Percentiles rank a stretch among this genome's conserved stretches.
Evolutionary conservation across 2,797 vertebrate species (phyloP).

Genomic region (Lutjanus argentimaculatus): DNA sequence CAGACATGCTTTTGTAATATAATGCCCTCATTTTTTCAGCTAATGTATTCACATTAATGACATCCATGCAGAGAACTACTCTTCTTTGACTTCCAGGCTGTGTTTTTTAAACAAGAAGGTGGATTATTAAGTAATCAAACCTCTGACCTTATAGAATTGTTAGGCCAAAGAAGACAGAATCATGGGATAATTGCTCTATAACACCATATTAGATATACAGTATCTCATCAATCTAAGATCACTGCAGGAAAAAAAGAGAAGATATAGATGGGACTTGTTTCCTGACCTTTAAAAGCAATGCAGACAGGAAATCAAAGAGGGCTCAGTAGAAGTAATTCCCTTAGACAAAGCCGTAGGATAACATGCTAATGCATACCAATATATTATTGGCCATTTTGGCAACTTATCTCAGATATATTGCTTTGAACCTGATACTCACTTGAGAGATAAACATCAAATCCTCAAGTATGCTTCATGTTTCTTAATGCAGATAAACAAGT

Average conservation of each 20-base stretch:
- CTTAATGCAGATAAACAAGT: conserved; percentile 27
- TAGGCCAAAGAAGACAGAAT: background rate
- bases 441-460: conserved; percentile 46
- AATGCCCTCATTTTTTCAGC: background rate
- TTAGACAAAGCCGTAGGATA: conserved; percentile 45
- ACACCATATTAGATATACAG: conserved; percentile 10
- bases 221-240: background rate
- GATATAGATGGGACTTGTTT: background rate
- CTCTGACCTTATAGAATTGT: background rate
- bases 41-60: conserved; percentile 13
- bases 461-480: conserved; percentile 43
- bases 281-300: conserved; percentile 33
- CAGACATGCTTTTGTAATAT: background rate
- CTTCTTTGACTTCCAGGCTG: background rate
- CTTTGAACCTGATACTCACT: conserved; percentile 44
- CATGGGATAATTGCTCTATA: background rate
- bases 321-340: conserved; percentile 37
- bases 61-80: background rate
- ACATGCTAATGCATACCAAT: conserved; percentile 57
- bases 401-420: conserved; percentile 42
- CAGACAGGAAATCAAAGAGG: conserved; percentile 51
- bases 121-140: conserved; percentile 7
- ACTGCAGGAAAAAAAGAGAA: background rate
- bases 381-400: conserved; percentile 32
- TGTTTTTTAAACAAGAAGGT: conserved; percentile 9